These are phyloP conservation scores for Saturnia pavonia DNA, from an alignment of 2,888 invertebrate species.

Conservation along the genomic window DNA sequence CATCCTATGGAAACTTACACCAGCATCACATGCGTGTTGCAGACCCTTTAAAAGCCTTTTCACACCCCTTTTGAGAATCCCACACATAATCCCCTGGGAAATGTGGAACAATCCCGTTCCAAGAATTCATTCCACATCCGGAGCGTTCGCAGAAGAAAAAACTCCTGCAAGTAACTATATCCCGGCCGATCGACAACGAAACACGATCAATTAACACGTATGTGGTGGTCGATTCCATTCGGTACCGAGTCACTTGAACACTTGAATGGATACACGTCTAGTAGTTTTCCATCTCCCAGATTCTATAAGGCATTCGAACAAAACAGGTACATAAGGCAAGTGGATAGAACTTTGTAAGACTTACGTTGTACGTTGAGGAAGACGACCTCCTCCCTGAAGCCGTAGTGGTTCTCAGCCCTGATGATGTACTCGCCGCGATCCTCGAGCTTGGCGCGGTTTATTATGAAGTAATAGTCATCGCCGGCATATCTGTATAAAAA, in stretches of 20 bases:
- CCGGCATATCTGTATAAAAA: constrained; percentile 85
- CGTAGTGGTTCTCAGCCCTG: constrained; percentile 97
- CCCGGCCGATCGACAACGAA: neutral
- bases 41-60: too few relatives aligned
- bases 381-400: constrained; percentile 96
- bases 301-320: neutral
- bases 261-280: neutral
- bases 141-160: too few relatives aligned
- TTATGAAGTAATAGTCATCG: constrained; percentile 98
- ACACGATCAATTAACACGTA: neutral
- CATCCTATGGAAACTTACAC: too few relatives aligned
- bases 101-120: too few relatives aligned
- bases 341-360: constrained; percentile 47
- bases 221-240: neutral
- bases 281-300: neutral
- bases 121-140: too few relatives aligned
- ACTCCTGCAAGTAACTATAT: neutral
- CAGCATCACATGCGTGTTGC: too few relatives aligned
- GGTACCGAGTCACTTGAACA: neutral
- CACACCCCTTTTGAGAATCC: too few relatives aligned
- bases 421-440: constrained; percentile 99
- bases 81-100: too few relatives aligned
- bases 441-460: constrained; percentile 96
- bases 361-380: constrained; percentile 97
- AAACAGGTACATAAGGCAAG: neutral